phyloP scores from a whole-genome alignment of 2,797 vertebrate genomes.

The Harpagifer antarcticus region DNA sequence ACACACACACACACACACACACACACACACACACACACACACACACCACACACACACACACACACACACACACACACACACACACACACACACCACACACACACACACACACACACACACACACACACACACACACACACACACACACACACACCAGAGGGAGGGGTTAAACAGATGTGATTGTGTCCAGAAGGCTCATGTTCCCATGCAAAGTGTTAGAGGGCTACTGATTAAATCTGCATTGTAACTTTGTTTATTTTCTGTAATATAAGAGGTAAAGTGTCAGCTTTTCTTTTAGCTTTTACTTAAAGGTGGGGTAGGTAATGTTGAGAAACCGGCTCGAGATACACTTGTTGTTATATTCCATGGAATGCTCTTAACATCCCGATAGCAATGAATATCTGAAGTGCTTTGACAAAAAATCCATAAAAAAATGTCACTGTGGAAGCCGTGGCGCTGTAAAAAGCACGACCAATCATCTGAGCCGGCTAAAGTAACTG shows the following conservation, averaged over 20 bases:
- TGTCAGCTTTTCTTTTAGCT: conserved; percentile 4
- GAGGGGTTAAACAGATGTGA: conserved; percentile 47
- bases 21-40: not conserved
- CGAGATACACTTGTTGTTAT: too few relatives aligned
- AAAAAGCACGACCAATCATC: too few relatives aligned
- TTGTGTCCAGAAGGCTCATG: conserved; percentile 43
- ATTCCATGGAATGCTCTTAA: too few relatives aligned
- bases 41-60: conserved; percentile 1
- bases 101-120: conserved; percentile 15
- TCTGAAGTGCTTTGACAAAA: too few relatives aligned
- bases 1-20: conserved; percentile 21
- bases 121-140: too few relatives aligned
- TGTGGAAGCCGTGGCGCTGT: too few relatives aligned
- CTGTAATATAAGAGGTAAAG: not conserved
- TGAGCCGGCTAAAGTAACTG: too few relatives aligned
- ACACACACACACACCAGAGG: not conserved
- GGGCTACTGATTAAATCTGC: conserved; percentile 19
- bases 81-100: not conserved
- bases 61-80: conserved; percentile 7
- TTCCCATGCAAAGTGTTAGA: conserved; percentile 22
- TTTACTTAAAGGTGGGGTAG: not conserved
- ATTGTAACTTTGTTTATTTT: conserved; percentile 12
- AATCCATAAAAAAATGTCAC: too few relatives aligned
- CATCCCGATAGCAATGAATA: too few relatives aligned
- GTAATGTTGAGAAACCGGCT: too few relatives aligned